Evolutionary conservation across 2,888 invertebrate species (phyloP), one percentile per base, ranked within the genome.

Genomic region (Limnephilus rhombicus): DNA sequence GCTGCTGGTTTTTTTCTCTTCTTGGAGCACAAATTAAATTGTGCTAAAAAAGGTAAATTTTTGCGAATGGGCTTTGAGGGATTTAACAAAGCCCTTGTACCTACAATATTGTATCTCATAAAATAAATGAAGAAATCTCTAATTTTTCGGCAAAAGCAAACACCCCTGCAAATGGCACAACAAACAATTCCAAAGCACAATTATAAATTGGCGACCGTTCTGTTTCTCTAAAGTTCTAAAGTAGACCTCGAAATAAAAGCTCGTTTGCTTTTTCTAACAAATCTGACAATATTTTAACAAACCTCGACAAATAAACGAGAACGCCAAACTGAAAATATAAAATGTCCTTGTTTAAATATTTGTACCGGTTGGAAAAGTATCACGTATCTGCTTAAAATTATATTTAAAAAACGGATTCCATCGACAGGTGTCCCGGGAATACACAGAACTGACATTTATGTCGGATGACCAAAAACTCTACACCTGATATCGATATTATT

Each of bases 401-500:
- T 49, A 49, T 49, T 49, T 13, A 49, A 49, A 15, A 3, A 3
- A 24, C 24, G 7, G 68, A 68, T 24, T 37, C 13, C 24, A n/a
- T 37, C 7, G 24, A 37, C 88, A 89, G 80, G 24, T 89, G 88
- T 80, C 80, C 80, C 34, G 18, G 37, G 88, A 89, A 80, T 89
- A 80, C 80, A 88, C 34, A 29, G 41, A 80, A 37, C 18, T 29
- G 68, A 88, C 37, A 41, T 80, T 18, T 80, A 80, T 80, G 80
- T 24, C 80, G 88, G 37, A 37, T 37, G 80, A 89, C 37, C 88
- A 80, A 80, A 89, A 89, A 89, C 34, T 24, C 53, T 34, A 80
- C n/a, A n/a, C 45, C 11, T 24, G 49, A 29, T 4, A 86, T 11
- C 86, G 86, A 15, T 49, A 86, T 86, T 53, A 53, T 49, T 86